Base-by-base conservation (phyloP, 2,113 vertebrate genomes). In the Pitta sordida region DNA sequence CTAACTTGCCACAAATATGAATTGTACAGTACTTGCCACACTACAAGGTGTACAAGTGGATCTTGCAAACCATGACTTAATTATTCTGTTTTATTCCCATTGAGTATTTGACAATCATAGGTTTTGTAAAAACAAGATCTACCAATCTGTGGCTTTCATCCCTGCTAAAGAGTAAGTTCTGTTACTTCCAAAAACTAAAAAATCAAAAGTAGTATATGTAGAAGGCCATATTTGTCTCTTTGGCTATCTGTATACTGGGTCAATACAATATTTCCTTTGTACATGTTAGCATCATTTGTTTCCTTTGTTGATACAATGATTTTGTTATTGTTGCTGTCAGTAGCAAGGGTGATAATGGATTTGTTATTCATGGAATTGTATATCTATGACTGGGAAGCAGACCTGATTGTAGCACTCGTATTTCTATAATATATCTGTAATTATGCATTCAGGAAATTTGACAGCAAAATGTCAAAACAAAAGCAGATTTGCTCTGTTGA, bases 391-490 rank as follows among this genome's bases (percentile, higher is more conserved):
- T 96, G 91, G 77, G 79, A 90, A 96, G 69, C 94, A 94, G 91
- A 88, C 90, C 87, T 96, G 76, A 88, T 80, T 90, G 67, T 81
- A 77, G 64, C 91, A 85, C 67, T 91, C 7, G 0, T 90, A 96
- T 95, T 94, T 94, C 90, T 96, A 88, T 95, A 95, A 96, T 91
- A 90, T 93, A 95, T 91, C 90, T 93, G 89, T 84, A 95, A 95
- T 96, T 95, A 96, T 94, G 91, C 94, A 97, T 91, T 94, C 92
- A 4, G 56, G 70, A 91, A 89, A 94, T 95, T 94, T 94, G 96
- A 95, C 94, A 95, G 93, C 84, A 92, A 95, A 94, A 92, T 95
- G 94, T 95, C 92, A 94, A 95, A 95, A 87, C 91, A 95, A 93
- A 97, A 96, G 90, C 93, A 95, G 90, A 94, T 95, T 94, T 89